A percentile compares a stretch with the other conserved stretches of the same genome.
Conservation (phyloP, 2,113 vertebrate species). For the Tupaia tana region DNA sequence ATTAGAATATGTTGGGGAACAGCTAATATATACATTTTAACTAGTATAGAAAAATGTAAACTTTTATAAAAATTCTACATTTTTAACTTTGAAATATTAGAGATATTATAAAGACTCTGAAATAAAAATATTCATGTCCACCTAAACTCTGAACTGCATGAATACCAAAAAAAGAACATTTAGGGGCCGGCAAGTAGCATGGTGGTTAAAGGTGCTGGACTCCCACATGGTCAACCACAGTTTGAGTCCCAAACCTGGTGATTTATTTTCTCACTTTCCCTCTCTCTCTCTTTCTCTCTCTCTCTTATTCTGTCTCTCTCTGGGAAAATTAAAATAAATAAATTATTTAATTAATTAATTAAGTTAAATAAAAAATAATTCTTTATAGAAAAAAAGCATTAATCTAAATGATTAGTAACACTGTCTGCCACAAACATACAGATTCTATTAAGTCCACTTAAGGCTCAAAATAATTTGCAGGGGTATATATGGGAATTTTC, state of each 20-base stretch:
- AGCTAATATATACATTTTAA: background rate
- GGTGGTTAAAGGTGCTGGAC: too few species aligned
- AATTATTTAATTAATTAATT: too few species aligned
- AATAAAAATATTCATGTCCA: background rate
- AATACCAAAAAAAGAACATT: background rate
- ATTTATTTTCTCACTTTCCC: too few species aligned
- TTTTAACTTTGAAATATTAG: background rate
- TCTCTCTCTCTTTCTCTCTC: too few species aligned
- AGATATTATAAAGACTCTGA: background rate
- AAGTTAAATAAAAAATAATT: too few species aligned
- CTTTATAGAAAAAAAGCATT: background rate
- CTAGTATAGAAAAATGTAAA: background rate
- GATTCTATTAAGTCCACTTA: background rate
- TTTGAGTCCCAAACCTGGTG: too few species aligned
- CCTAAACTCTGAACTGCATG: background rate
- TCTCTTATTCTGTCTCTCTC: too few species aligned
- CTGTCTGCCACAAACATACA: background rate
- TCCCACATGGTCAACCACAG: too few species aligned
- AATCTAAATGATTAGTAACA: background rate
- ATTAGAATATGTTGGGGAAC: conserved; percentile 4
- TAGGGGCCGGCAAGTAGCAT: too few species aligned
- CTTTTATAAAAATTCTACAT: background rate
- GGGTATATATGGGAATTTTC: background rate
- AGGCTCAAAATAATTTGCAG: background rate
- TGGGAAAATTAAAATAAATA: too few species aligned